A percentile compares a stretch with the other conserved stretches of the same genome.
Evolutionary conservation across 2,797 vertebrate genomes (phyloP).

Genomic region (Eleutherodactylus coqui): DNA sequence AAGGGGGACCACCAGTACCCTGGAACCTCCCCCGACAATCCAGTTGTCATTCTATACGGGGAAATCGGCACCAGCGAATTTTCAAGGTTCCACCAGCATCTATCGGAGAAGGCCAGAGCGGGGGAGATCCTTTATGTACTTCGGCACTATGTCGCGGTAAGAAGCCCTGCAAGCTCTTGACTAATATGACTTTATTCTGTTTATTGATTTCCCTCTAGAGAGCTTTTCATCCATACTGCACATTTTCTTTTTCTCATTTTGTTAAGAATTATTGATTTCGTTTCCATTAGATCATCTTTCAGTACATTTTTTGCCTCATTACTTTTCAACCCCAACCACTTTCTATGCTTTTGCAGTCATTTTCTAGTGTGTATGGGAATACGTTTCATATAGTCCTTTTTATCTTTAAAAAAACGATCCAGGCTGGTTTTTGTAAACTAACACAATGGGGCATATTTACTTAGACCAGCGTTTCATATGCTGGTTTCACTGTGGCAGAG

Average conservation of each 20-base stretch:
- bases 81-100: constrained; percentile 80
- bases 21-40: constrained; percentile 79
- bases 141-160: constrained; percentile 89
- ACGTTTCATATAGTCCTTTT: no score
- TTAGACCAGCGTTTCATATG: no score
- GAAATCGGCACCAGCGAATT: constrained; percentile 87
- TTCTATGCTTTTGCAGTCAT: background rate
- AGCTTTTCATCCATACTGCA: background rate
- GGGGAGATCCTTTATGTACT: constrained; percentile 87
- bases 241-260: background rate
- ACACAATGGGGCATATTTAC: no score
- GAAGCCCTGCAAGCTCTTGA: constrained; percentile 67
- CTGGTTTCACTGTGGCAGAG: no score
- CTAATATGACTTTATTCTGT: background rate
- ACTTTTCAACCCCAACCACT: background rate
- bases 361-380: no score
- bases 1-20: constrained; percentile 94
- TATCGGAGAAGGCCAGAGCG: constrained; percentile 80
- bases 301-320: no score
- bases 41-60: constrained; percentile 90
- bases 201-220: background rate
- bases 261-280: background rate
- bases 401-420: no score
- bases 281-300: background rate
- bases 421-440: no score